Percentiles rank a stretch among this genome's conserved stretches.
These are phyloP conservation scores for Phylloscopus trochilus DNA, from an alignment of 2,113 vertebrate species.

Conservation along the genomic window DNA sequence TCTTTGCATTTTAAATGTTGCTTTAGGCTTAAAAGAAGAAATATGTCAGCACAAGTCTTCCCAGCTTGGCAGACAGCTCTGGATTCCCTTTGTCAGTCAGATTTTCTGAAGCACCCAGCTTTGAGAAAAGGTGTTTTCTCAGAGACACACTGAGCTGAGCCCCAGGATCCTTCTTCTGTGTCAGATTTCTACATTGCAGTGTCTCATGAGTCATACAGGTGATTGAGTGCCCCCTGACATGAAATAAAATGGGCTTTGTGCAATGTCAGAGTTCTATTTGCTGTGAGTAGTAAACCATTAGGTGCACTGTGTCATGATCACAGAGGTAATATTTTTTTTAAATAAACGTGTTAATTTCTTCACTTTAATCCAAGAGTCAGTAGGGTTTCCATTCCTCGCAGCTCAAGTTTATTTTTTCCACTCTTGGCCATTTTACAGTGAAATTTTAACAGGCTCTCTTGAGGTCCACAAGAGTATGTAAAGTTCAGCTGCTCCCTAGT, in stretches of 20 bases:
- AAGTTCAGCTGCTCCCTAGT: constrained; percentile 15
- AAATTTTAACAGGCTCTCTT: constrained; percentile 53
- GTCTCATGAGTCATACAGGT: not conserved
- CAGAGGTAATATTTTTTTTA: not conserved
- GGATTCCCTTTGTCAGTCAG: not conserved
- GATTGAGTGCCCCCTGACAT: not conserved
- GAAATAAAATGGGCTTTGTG: not conserved
- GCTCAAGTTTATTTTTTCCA: constrained; percentile 12
- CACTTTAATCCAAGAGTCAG: not conserved
- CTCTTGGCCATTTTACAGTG: not conserved
- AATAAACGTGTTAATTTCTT: not conserved
- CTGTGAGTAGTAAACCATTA: not conserved
- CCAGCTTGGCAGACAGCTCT: not conserved
- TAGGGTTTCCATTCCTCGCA: constrained; percentile 6
- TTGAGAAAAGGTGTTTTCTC: not conserved
- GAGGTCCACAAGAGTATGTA: constrained; percentile 2
- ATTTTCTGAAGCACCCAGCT: not conserved
- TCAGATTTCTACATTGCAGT: not conserved
- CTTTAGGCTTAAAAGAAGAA: not conserved
- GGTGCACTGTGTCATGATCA: not conserved
- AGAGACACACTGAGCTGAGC: not conserved
- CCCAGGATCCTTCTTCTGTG: not conserved
- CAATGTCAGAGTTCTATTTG: not conserved
- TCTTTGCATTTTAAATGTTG: not conserved
- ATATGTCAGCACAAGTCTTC: not conserved